Evolutionary conservation across 2,797 vertebrate species (phyloP).

Genomic region (Psittacula derbiana): DNA sequence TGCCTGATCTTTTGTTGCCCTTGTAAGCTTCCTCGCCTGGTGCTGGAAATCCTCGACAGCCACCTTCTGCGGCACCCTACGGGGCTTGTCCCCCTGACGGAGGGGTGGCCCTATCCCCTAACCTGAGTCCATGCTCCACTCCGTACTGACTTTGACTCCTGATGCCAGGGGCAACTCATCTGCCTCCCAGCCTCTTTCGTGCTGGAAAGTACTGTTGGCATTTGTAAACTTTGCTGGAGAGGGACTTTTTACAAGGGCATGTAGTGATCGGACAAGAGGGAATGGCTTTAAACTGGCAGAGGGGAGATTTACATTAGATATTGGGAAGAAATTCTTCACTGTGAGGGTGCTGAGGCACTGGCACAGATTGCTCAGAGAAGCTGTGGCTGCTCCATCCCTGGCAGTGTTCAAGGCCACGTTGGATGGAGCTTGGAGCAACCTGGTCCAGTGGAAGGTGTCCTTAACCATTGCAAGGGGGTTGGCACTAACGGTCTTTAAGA

Average conservation of each 20-base stretch:
- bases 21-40: fast-evolving
- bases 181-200: fast-evolving
- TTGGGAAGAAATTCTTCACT: neutral
- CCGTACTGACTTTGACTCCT: fast-evolving
- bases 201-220: neutral
- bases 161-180: fast-evolving
- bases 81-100: fast-evolving
- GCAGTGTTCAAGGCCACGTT: neutral
- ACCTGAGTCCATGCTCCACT: fast-evolving
- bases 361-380: neutral
- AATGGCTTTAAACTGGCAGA: neutral
- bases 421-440: neutral
- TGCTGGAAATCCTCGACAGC: fast-evolving
- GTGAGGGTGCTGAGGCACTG: neutral
- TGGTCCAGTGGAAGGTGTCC: neutral
- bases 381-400: neutral
- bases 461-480: neutral
- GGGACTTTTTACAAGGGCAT: neutral
- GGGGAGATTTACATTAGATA: neutral
- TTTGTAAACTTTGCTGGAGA: neutral
- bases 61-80: fast-evolving
- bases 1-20: neutral
- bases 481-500: neutral
- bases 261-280: neutral
- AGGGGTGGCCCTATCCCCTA: no score